Evolutionary conservation across 2,113 vertebrate species (phyloP), one percentile per base, ranked within the genome.

Genomic region (Pelecanus crispus): DNA sequence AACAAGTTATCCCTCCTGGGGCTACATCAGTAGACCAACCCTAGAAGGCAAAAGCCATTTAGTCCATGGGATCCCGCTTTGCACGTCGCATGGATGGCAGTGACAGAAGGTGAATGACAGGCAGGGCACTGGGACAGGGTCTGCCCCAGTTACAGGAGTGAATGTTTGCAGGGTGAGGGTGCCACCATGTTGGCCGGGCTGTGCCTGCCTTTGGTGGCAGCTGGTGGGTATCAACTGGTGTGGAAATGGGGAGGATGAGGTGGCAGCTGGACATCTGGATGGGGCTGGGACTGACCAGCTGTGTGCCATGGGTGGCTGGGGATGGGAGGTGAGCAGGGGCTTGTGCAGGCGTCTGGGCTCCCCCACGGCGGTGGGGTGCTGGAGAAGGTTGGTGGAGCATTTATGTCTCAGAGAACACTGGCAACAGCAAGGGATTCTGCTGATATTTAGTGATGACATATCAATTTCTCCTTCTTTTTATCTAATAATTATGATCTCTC

Each of bases 281-380:
- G 36, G 34, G 56, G 13, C 81, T 4, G 6, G 61, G 61, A 2
- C 62, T 65, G 52, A 1, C 8, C 40, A 29, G 40, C 10, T 28
- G 32, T 22, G 61, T 40, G 47, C 73, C 7, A 1, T 2, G 50
- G 32, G 40, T 73, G 38, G 47, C n/a, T 66, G 80, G 32, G 29
- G 6, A 13, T 20, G 42, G 56, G 32, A 68, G 6, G 4, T 26
- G 75, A 49, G 18, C 52, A 16, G 86, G 32, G 38, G 24, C 36
- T 53, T 2, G 3, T 22, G 55, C 14, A 34, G 52, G 47, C 2
- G 3, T 14, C 14, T 0, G 0, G 6, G 29, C 13, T 53, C 18
- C 66, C 45, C 50, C 1, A 3, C 17, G 3, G 12, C 5, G 7
- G n/a, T 29, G 50, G 32, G 40, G 5, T 20, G 31, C 47, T 75